Percentiles rank a stretch among this genome's conserved stretches.
These are phyloP conservation scores for Pungitius pungitius DNA, from an alignment of 2,113 vertebrate species.

Conservation along the genomic window DNA sequence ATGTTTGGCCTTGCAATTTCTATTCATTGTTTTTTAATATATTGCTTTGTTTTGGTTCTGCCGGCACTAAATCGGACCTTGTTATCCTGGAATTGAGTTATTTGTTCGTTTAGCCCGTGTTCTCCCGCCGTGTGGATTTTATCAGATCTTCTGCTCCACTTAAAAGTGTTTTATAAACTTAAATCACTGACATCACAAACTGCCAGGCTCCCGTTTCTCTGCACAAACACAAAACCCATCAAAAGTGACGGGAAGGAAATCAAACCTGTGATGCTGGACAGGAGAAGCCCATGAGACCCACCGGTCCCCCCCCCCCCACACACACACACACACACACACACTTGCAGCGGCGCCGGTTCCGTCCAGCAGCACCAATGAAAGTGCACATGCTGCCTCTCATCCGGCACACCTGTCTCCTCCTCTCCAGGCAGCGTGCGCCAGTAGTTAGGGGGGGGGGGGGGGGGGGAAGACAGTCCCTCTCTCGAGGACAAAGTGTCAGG, in stretches of 20 bases:
- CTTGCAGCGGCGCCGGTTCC: background rate
- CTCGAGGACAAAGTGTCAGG: constrained; percentile 50
- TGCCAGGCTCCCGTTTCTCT: background rate
- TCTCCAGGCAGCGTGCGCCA: no score
- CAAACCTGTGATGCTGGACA: background rate
- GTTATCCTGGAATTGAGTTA: background rate
- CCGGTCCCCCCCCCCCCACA: background rate
- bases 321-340: background rate
- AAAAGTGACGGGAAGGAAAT: background rate
- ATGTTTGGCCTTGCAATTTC: constrained; percentile 4
- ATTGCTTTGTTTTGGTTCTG: background rate
- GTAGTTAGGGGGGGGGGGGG: no score
- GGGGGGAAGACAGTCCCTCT: constrained; percentile 38
- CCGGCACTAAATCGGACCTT: background rate
- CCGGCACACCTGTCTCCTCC: constrained; percentile 12
- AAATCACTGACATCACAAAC: background rate
- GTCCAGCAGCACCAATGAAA: background rate
- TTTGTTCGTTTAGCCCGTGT: background rate
- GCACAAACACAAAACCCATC: background rate
- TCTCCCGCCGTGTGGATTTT: background rate
- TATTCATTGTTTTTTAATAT: background rate
- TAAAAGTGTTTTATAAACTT: background rate
- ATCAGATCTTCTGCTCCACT: background rate
- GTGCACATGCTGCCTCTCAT: constrained; percentile 1
- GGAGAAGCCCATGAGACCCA: background rate